Evolutionary conservation across 2,113 vertebrate genomes (phyloP), one percentile per base, ranked within the genome.

Genomic region (Coptodon bakossiorum): DNA sequence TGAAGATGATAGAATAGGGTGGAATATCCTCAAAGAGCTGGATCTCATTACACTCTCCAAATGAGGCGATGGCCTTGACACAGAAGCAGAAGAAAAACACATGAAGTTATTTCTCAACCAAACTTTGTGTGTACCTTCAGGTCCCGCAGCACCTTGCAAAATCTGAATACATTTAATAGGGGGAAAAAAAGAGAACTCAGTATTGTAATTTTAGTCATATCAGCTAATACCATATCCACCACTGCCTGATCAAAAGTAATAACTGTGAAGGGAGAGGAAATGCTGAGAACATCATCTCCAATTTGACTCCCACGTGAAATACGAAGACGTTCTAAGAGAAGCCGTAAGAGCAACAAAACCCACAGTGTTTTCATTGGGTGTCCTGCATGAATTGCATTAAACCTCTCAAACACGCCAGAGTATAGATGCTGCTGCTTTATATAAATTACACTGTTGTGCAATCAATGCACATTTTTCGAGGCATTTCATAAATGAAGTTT

Each of bases 121-220:
- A 94, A 94, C 89, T 92, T 80, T 61, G 71, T 88, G 34, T 95
- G 92, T 96, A 96, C 96, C 96, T 97, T 94, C 53, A 88, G 86
- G 92, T 93, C 90, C 88, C 91, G 92, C 88, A 91, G 91, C 91
- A 91, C 85, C 90, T 91, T 95, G 93, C 85, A 94, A 93, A 89
- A 94, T 94, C 95, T 95, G 92, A 96, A 94, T 89, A 91, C 61
- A 90, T 95, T 95, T 95, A 80, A 93, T 54, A 88, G 84, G 61
- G 85, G 91, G 86, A 40, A 89, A 86, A 87, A 91, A 91, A 92
- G 87, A 93, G 53, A 91, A 89, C 82, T 80, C 57, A 93, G 91
- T 89, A 73, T 92, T 94, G 90, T 91, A 87, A 90, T 90, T 94
- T 95, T 84, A 93, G 91, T 93, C 86, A 86, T 80, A 93, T 91